phyloP scores from a whole-genome alignment of 2,888 invertebrate genomes.

The Megalurothrips usitatus region DNA sequence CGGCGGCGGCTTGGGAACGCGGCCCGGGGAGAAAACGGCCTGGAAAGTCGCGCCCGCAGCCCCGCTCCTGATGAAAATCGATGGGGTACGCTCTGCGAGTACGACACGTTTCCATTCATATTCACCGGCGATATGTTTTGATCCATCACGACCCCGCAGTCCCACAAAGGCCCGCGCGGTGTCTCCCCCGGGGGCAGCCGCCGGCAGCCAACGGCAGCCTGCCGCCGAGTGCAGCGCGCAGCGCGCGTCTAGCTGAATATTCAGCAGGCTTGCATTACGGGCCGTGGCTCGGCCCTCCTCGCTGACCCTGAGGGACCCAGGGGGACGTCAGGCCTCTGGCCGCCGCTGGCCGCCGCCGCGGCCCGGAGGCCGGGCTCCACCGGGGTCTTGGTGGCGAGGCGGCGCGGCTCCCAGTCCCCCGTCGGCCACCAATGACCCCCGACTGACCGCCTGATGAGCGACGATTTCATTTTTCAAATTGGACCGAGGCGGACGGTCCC shows the following conservation, averaged over 20 bases:
- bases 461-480: conserved; percentile 1
- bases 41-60: no score
- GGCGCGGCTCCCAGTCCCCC: no score
- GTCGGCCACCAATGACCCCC: background rate
- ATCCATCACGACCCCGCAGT: no score
- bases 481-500: background rate
- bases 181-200: background rate
- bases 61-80: no score
- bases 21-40: no score
- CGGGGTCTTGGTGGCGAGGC: no score
- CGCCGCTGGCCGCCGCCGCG: background rate
- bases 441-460: background rate
- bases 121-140: no score
- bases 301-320: background rate
- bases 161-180: background rate
- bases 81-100: no score
- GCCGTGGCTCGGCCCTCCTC: background rate
- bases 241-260: background rate
- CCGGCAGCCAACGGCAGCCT: background rate
- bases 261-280: background rate
- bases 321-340: background rate
- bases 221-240: background rate
- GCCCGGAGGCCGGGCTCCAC: background rate
- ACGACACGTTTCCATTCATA: no score
- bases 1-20: no score